A percentile compares a stretch with the other conserved stretches of the same genome.
Evolutionary conservation across 2,113 vertebrate species (phyloP).

Genomic region (Thalassoma bifasciatum): DNA sequence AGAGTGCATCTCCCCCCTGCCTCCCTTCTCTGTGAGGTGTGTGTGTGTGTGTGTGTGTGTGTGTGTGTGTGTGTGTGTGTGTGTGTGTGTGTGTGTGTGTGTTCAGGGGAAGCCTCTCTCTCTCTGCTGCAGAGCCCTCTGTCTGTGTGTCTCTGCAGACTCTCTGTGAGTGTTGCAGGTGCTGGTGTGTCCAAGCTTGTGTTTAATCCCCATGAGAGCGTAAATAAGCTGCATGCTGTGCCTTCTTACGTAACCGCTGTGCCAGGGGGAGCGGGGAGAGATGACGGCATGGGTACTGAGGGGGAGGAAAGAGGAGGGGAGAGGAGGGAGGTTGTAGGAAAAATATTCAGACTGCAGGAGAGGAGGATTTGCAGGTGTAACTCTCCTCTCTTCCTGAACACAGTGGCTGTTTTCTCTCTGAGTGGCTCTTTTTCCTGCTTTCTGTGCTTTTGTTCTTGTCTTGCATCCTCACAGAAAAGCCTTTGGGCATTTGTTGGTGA

Average conservation of each 20-base stretch:
- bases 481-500: slow-evolving; percentile 19
- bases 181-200: slow-evolving; percentile 56
- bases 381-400: background rate
- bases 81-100: slow-evolving; percentile 27
- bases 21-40: background rate
- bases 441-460: background rate
- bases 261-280: slow-evolving; percentile 34
- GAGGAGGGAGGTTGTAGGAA: background rate
- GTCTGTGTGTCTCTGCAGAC: background rate
- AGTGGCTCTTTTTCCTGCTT: background rate
- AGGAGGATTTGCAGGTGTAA: background rate
- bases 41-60: slow-evolving; percentile 27
- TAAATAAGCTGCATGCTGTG: slow-evolving; percentile 65
- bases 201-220: slow-evolving; percentile 70
- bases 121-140: background rate
- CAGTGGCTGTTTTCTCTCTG: too few species aligned
- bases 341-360: background rate
- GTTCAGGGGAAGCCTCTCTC: background rate
- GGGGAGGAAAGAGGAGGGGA: background rate
- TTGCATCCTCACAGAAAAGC: slow-evolving; percentile 11
- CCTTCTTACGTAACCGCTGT: slow-evolving; percentile 62
- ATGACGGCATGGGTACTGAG: slow-evolving; percentile 15
- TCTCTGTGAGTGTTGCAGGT: slow-evolving; percentile 55
- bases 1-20: slow-evolving; percentile 7
- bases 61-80: slow-evolving; percentile 19